Conservation (phyloP, 2,113 vertebrate genomes). For the Dicentrarchus labrax region DNA sequence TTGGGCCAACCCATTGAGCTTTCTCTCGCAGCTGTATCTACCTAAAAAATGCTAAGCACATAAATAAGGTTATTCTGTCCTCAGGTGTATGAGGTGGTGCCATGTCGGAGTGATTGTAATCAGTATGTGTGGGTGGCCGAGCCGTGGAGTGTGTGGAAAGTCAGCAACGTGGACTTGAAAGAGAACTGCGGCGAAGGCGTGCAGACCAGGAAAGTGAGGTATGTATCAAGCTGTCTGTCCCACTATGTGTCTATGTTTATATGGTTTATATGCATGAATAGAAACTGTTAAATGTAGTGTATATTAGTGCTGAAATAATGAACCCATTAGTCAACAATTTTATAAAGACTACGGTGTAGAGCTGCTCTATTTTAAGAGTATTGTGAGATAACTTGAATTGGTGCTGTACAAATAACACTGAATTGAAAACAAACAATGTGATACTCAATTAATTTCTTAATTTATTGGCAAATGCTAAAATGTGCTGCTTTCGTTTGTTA, state of each 20-base stretch:
- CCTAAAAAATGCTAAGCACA: background rate
- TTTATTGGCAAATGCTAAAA: background rate
- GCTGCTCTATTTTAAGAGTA: too few relatives aligned
- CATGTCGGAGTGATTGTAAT: slow-evolving; percentile 95
- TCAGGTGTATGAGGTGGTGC: slow-evolving; percentile 97
- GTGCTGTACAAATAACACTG: too few relatives aligned
- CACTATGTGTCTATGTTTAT: background rate
- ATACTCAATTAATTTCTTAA: background rate
- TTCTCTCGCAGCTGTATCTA: background rate
- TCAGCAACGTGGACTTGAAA: slow-evolving; percentile 92
- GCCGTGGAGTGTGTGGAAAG: slow-evolving; percentile 97
- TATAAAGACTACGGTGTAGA: too few relatives aligned
- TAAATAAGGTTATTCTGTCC: background rate
- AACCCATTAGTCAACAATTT: background rate
- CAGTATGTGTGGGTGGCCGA: slow-evolving; percentile 96
- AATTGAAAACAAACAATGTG: too few relatives aligned
- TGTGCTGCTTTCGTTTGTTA: background rate
- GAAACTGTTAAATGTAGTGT: too few relatives aligned
- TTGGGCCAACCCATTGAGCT: background rate
- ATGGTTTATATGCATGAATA: background rate
- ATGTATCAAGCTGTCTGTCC: slow-evolving; percentile 16
- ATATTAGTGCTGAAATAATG: background rate
- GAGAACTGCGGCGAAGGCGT: slow-evolving; percentile 97
- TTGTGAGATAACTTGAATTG: too few relatives aligned
- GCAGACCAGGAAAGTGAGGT: slow-evolving; percentile 98